Evolutionary conservation across 2,888 invertebrate genomes (phyloP).

Genomic region (Branchipolynoe longqiensis): DNA sequence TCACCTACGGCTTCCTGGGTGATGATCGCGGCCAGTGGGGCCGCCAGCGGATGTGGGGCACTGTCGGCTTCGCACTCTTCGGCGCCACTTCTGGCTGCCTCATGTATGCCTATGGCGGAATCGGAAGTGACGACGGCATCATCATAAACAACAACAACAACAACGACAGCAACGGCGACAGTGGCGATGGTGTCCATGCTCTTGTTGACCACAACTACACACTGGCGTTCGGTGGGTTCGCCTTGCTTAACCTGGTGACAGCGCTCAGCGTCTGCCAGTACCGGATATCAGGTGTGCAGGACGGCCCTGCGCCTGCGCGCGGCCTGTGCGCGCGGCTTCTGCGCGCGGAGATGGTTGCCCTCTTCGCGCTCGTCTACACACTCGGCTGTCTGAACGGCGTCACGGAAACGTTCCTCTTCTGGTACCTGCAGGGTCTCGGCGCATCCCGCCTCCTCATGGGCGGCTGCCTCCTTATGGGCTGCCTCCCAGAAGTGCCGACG

Average conservation of each 20-base stretch:
- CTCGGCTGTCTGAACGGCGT: constrained; percentile 94
- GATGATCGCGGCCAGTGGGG: constrained; percentile 91
- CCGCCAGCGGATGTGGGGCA: constrained; percentile 92
- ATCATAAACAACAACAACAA: no score
- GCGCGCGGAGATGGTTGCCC: constrained; percentile 90
- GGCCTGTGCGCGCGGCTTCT: constrained; percentile 89
- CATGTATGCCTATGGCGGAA: no score
- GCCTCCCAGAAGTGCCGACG: constrained; percentile 73
- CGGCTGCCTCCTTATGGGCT: constrained; percentile 73
- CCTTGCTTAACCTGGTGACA: constrained; percentile 88
- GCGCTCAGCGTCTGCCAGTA: constrained; percentile 85
- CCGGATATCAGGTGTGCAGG: constrained; percentile 69
- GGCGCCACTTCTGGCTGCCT: constrained; percentile 77
- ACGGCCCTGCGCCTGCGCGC: constrained; percentile 84
- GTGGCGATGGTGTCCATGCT: no score
- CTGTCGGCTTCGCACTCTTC: constrained; percentile 89
- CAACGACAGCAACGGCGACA: no score
- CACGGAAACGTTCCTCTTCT: constrained; percentile 93
- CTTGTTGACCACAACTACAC: no score
- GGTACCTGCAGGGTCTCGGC: constrained; percentile 78
- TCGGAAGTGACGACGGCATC: constrained; percentile 59
- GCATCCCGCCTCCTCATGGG: constrained; percentile 74
- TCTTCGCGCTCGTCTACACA: constrained; percentile 90
- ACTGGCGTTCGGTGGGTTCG: constrained; percentile 75
- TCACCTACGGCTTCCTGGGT: constrained; percentile 92